Base-by-base conservation (phyloP, 2,797 vertebrate genomes). In the Sciaenops ocellatus region DNA sequence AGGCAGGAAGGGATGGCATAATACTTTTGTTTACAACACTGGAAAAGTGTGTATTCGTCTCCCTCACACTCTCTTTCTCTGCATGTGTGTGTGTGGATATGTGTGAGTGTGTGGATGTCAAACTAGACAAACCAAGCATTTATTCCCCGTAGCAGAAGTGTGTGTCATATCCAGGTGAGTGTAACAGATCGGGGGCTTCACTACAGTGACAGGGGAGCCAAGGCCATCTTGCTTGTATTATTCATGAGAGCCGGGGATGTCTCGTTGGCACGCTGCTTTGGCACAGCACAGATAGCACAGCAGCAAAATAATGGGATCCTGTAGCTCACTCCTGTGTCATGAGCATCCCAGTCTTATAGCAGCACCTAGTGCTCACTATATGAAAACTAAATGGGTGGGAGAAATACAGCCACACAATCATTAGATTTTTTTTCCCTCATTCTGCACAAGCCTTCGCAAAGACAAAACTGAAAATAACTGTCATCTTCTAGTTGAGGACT, bases 101-200 rank as follows among this genome's bases (percentile, higher is more conserved):
- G 44, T 77, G 62, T 66, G 51, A 54, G 57, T 69, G 65, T 69
- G 51, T 79, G 82, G 15, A 48, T 85, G 80, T 88, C 85, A 90
- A 18, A 80, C 73, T 24, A 84, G 85, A 92, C 84, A 89, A 90
- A 90, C 80, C 85, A 79, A 62, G 79, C 79, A 88, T 90, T 92
- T 89, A 88, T 89, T 89, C 85, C 79, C 76, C 4, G 44, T 82
- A 56, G 87, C 85, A 82, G 78, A 56, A 69, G 74, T 82, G 82
- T 82, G 88, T 90, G 89, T 87, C 89, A 82, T 59, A 86, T 80
- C 67, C 87, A 90, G 85, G 89, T 91, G 88, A 91, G 79, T 87
- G 84, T 92, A 90, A 93, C 90, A 88, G 88, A 91, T 87, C 83
- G 75, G 85, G 77, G 74, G 83, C 87, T 89, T 79, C 80, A 65